phyloP scores from a whole-genome alignment of 2,797 vertebrate genomes.

The Zenarchopterus dispar region DNA sequence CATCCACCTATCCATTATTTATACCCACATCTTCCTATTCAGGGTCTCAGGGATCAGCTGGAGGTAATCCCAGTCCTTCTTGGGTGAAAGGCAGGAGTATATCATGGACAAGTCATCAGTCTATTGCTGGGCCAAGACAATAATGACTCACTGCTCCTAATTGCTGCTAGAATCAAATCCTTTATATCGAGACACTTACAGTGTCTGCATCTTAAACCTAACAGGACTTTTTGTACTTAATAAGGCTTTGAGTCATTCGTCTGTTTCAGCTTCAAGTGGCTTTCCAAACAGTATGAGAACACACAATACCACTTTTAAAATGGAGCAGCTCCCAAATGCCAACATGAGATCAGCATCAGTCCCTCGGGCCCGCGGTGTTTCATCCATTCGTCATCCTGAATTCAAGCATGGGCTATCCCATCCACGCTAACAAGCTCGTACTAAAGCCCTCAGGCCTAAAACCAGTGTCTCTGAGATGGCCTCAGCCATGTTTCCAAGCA shows the following conservation, averaged over 20 bases:
- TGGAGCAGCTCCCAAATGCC: conserved; percentile 34
- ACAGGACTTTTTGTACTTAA: conserved; percentile 20
- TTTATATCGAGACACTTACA: too few species aligned
- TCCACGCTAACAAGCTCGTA: conserved; percentile 61
- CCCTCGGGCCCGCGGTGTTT: conserved; percentile 48
- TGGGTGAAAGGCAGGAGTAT: too few species aligned
- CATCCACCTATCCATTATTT: too few species aligned
- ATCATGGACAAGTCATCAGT: too few species aligned
- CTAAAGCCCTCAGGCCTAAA: conserved; percentile 58
- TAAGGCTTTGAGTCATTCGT: conserved; percentile 21
- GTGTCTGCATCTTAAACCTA: too few species aligned
- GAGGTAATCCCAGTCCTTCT: too few species aligned
- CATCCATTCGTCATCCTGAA: conserved; percentile 53
- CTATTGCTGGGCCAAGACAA: too few species aligned
- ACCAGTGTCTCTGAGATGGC: conserved; percentile 51
- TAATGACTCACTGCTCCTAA: too few species aligned
- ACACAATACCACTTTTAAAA: conserved; percentile 34
- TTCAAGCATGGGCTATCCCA: conserved; percentile 53
- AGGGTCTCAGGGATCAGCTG: too few species aligned
- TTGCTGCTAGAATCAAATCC: too few species aligned
- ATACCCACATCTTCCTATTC: too few species aligned
- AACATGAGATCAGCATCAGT: conserved; percentile 45
- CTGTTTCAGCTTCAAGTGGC: conserved; percentile 30
- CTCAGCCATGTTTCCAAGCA: conserved; percentile 71
- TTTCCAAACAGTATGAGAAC: conserved; percentile 20